Evolutionary conservation across 2,113 vertebrate species (phyloP), one percentile per base, ranked within the genome.

Genomic region (Trichechus manatus): DNA sequence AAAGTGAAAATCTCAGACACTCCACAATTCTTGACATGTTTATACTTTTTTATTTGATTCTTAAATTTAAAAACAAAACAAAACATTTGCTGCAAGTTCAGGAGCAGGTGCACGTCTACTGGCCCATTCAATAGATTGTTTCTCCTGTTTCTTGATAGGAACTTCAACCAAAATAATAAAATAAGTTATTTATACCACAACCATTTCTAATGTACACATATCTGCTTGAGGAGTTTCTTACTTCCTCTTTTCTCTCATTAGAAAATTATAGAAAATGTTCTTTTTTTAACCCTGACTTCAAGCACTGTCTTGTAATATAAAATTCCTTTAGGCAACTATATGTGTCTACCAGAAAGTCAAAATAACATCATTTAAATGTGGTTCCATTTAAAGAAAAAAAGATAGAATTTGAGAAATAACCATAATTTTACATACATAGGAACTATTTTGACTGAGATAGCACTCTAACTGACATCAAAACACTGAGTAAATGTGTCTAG

Each of bases 351-450:
- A 29, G 81, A 15, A 97, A 92, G 82, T 97, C 95, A 97, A 96
- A 97, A 96, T 95, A 97, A 44, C 9, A 87, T 56, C 39, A 93
- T 89, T 90, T 97, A 89, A 88, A 61, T 70, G 61, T 83, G 14
- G 66, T 82, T 93, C 89, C 20, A 82, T 19, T 72, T 91, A 82
- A 94, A 93, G 36, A 29, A 94, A 96, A 92, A 96, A 91, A 79
- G 3, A 80, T 92, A 59, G 88, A 95, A 97, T 97, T 97, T 97
- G 78, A 97, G 93, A 97, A 95, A 97, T 82, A 97, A 82, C 66
- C 47, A 82, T 92, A 93, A 96, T 97, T 97, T 97, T 97, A 91
- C 79, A 96, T 86, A 86, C 59, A 86, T 89, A 68, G 88, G 44
- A 90, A 89, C 11, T 95, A 93, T 96, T 98, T 96, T 94, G 92